Conservation (phyloP, 92 coral and sea anemone genomes). For the Porites cylindrica region DNA sequence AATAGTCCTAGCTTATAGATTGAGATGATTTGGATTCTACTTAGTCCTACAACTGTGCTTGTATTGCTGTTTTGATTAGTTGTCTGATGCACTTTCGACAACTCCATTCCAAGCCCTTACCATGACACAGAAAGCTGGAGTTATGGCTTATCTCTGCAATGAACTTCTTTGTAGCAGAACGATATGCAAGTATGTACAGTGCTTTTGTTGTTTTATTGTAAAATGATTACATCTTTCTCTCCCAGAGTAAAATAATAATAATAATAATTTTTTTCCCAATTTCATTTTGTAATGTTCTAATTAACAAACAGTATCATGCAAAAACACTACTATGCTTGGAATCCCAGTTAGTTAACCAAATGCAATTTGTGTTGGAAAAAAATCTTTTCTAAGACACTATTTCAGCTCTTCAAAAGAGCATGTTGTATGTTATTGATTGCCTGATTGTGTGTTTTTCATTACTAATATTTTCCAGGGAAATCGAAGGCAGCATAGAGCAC, state of each 20-base stretch:
- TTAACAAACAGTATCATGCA: too few species aligned
- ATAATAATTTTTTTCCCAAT: background rate
- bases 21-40: too few species aligned
- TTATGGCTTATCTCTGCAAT: constrained; percentile 89
- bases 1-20: too few species aligned
- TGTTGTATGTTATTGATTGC: too few species aligned
- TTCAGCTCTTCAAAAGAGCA: too few species aligned
- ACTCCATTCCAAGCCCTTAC: constrained; percentile 92
- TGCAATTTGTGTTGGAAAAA: too few species aligned
- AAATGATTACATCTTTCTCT: background rate
- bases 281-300: too few species aligned
- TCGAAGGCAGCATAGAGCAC: constrained; percentile 92
- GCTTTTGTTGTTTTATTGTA: background rate
- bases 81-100: constrained; percentile 86
- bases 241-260: too few species aligned
- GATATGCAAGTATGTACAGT: constrained; percentile 76
- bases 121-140: constrained; percentile 84
- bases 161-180: constrained; percentile 93
- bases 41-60: too few species aligned
- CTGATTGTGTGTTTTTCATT: too few species aligned
- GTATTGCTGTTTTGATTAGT: constrained; percentile 37
- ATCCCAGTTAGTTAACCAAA: background rate
- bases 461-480: constrained; percentile 72
- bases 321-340: background rate
- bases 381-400: too few species aligned